Base-by-base conservation (phyloP, 2,113 vertebrate species). In the Rattus norvegicus region DNA sequence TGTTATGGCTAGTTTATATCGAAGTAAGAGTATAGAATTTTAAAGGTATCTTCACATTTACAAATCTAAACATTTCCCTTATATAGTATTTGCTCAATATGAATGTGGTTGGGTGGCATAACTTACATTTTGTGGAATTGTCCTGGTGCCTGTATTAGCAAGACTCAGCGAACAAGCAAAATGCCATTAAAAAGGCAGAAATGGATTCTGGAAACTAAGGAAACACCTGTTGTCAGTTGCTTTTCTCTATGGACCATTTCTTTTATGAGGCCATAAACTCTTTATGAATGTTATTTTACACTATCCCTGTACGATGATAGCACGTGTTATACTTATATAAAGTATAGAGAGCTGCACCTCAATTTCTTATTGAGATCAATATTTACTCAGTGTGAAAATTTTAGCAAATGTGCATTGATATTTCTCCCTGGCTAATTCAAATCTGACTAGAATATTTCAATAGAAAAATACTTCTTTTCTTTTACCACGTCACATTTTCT, bases 361-460 rank as follows among this genome's bases (percentile, higher is more conserved):
- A 83, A 56, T 5, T 75, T 95, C 24, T 94, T 2, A 33, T 91
- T 94, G 88, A 90, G 92, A 89, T 72, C 69, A 70, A 39, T 39
- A 30, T 1, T 80, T 63, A 92, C 84, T 39, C 92, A 30, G 39
- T 85, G 87, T 61, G 28, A 93, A 96, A 67, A 77, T 69, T 79
- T 88, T 36, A 79, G 43, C 24, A 73, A 83, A n/a, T 5, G 10
- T 72, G 65, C 19, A 70, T 3, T 59, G 9, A 75, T 17, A 59
- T 39, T 73, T 95, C 22, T 90, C 11, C 16, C 1, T 70, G 81
- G 88, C 2, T 94, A 85, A n/a, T 56, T 72, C 30, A 93, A 67
- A 69, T 52, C 17, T 89, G 7, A 87, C n/a, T 79, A 5, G 0
- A 59, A 7, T 22, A 70, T 91, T 47, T 61, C 5, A 85, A 79